phyloP scores from a whole-genome alignment of 2,888 invertebrate genomes.

The Scrobipalpa atriplicella region DNA sequence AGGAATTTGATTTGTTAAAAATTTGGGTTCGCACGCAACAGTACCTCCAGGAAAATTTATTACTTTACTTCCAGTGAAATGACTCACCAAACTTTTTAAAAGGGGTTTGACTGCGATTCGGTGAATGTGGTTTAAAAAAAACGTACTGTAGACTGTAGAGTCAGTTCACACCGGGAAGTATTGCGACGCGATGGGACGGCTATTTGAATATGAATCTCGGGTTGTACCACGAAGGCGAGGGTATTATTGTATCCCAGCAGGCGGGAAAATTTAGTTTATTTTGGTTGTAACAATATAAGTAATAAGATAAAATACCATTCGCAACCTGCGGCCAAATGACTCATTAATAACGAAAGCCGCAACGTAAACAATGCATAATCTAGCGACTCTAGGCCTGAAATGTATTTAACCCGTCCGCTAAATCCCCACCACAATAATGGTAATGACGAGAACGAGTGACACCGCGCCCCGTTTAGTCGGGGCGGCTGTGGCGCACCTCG shows the following conservation, averaged over 20 bases:
- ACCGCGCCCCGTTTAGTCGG: slow-evolving; percentile 24
- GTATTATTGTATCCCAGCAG: no score
- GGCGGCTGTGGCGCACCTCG: slow-evolving; percentile 14
- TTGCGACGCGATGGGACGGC: no score
- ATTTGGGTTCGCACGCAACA: not conserved
- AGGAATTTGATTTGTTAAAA: not conserved
- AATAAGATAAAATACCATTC: no score
- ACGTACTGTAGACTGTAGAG: no score
- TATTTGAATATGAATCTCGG: no score
- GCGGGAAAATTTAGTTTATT: no score
- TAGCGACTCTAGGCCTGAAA: not conserved
- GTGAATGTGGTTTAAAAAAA: not conserved
- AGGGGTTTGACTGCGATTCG: not conserved
- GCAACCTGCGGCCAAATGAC: not conserved
- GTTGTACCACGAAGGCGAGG: no score
- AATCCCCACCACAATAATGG: slow-evolving; percentile 24
- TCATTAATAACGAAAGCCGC: not conserved
- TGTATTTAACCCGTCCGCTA: not conserved
- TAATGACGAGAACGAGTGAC: slow-evolving; percentile 30
- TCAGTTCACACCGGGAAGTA: no score
- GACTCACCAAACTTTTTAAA: not conserved
- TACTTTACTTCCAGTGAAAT: not conserved
- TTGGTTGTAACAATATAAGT: no score
- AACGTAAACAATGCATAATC: not conserved
- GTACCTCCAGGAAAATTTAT: not conserved